Evolutionary conservation across 2,888 invertebrate species (phyloP).

Genomic region (Danaus chrysippus): DNA sequence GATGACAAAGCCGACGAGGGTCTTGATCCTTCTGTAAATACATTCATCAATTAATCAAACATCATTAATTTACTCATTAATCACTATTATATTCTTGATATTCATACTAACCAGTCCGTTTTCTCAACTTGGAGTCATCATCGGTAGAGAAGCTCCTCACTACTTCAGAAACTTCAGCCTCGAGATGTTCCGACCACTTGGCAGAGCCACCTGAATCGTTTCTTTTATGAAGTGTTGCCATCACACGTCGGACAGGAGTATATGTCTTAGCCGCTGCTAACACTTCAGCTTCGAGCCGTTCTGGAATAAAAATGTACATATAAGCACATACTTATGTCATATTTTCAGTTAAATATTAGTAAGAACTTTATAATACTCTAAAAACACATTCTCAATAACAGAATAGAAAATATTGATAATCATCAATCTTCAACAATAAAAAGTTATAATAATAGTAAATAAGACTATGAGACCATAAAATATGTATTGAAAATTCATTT

Average conservation of each 20-base stretch:
- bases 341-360: too few species aligned
- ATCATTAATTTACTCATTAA: background rate
- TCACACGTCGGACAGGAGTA: slow-evolving; percentile 54
- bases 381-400: too few species aligned
- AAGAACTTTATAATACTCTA: too few species aligned
- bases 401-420: too few species aligned
- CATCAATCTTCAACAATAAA: too few species aligned
- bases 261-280: slow-evolving; percentile 49
- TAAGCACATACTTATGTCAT: too few species aligned
- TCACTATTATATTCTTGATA: background rate
- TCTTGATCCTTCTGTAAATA: slow-evolving; percentile 60
- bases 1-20: slow-evolving; percentile 69
- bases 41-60: background rate
- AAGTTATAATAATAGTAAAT: too few species aligned
- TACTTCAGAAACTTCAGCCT: slow-evolving; percentile 24
- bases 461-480: too few species aligned
- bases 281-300: slow-evolving; percentile 65
- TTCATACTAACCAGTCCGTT: background rate
- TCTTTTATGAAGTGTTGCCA: slow-evolving; percentile 52
- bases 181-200: slow-evolving; percentile 29
- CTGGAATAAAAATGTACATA: slow-evolving; percentile 36
- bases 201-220: slow-evolving; percentile 59
- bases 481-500: too few species aligned
- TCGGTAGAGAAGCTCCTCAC: slow-evolving; percentile 23
- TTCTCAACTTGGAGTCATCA: slow-evolving; percentile 13